Evolutionary conservation across 2,888 invertebrate genomes (phyloP), one percentile per base, ranked within the genome.

Genomic region (Cyrtodaria siliqua): DNA sequence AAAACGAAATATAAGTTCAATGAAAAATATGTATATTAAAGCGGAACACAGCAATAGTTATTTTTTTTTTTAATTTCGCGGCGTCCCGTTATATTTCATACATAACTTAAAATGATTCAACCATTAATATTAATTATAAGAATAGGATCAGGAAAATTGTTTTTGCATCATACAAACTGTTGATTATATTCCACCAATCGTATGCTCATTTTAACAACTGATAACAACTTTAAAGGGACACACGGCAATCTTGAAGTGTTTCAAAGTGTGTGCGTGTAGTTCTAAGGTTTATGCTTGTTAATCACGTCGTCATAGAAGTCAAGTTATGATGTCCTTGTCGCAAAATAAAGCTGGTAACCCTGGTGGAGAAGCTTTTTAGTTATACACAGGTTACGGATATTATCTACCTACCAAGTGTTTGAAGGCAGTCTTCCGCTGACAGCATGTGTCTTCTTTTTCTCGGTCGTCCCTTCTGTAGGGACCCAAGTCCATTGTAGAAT

Each of bases 381-480:
- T n/a, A n/a, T n/a, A n/a, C n/a, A n/a, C n/a, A n/a, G n/a, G n/a
- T n/a, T n/a, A n/a, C n/a, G n/a, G n/a, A 8, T 49, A 18, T 52
- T 14, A 24, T 23, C 2, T 38, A 40, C 50, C 26, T 42, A 67
- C 67, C 67, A 24, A 67, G n/a, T 12, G 67, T 24, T 18, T 67
- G 67, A 16, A 67, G 38, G 24, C 67, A 67, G 3, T 52, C 47
- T 4, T 67, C 67, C 50, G 90, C 85, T 40, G 88, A 82, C 20
- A 87, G 79, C 40, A 89, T 87, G 53, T 88, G 90, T 92, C 96
- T 96, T 90, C 96, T 94, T 93, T 97, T 97, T 86, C 97, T 94
- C 0, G 97, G 97, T 26, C 97, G 94, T 0, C 97, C 97, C 93
- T 97, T 97, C 14, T 97, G 97, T 87, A 97, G 95, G 3, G 97